Conservation (phyloP, 1,140 invertebrate genomes). For the Drosophila busckii region DNA sequence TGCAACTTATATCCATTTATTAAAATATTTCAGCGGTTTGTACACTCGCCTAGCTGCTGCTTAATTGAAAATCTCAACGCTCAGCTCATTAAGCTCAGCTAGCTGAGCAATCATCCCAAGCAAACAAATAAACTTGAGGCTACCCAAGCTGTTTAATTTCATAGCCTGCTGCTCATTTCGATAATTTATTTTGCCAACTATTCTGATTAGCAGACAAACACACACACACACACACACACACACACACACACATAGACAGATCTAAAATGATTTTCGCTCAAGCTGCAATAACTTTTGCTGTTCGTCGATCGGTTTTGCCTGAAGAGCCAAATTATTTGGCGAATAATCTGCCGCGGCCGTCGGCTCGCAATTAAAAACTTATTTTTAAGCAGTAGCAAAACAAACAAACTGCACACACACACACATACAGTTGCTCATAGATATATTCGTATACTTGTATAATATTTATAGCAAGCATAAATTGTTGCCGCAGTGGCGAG, state of each 20-base stretch:
- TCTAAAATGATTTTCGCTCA: conserved; percentile 34
- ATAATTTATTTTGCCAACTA: conserved; percentile 73
- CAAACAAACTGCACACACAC: conserved; percentile 32
- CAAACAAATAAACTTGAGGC: background rate
- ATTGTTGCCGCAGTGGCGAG: conserved; percentile 19
- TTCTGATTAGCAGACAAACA: conserved; percentile 33
- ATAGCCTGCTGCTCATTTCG: conserved; percentile 62
- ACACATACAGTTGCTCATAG: conserved; percentile 20
- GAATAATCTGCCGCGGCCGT: conserved; percentile 68
- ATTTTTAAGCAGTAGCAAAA: conserved; percentile 67
- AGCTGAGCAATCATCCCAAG: too few relatives aligned
- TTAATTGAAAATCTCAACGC: too few relatives aligned
- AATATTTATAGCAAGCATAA: conserved; percentile 13
- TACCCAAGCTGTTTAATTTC: conserved; percentile 73
- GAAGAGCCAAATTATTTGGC: conserved; percentile 74
- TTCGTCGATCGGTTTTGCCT: conserved; percentile 27
- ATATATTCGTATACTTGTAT: conserved; percentile 1
- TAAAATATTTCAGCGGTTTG: too few relatives aligned
- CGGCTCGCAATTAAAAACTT: conserved; percentile 73
- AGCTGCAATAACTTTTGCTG: conserved; percentile 38
- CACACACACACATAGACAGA: background rate
- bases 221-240: conserved; percentile 11
- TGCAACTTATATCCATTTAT: conserved; percentile 13
- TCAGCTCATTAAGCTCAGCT: too few relatives aligned
- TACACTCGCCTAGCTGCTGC: too few relatives aligned